phyloP scores from a whole-genome alignment of 2,888 invertebrate species.

The Acholoe squamosa region DNA sequence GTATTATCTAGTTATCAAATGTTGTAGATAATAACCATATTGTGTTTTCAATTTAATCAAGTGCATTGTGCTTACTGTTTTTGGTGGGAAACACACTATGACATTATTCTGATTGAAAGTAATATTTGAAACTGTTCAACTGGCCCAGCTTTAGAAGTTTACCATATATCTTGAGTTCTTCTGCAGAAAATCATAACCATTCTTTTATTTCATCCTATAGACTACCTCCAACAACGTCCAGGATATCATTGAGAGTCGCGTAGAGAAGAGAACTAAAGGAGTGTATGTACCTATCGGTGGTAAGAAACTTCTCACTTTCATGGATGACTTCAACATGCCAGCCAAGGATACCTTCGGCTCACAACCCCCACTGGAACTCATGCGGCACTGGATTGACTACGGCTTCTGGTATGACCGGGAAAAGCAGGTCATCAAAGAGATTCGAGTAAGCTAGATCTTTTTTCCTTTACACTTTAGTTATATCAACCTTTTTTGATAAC shows the following conservation, averaged over 20 bases:
- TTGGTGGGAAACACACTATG: too few species aligned
- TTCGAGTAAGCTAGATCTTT: constrained; percentile 86
- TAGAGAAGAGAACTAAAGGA: constrained; percentile 94
- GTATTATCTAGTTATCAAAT: too few species aligned
- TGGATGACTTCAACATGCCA: constrained; percentile 97
- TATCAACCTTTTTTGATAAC: background rate
- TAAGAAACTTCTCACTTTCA: constrained; percentile 92
- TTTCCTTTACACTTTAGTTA: background rate
- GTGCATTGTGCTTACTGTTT: too few species aligned
- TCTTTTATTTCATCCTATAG: constrained; percentile 81
- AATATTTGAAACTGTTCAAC: too few species aligned
- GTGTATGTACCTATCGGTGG: constrained; percentile 91
- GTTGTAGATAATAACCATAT: too few species aligned
- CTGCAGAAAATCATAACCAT: background rate
- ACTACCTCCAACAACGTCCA: constrained; percentile 93
- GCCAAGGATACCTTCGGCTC: constrained; percentile 94
- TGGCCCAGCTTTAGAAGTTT: too few species aligned
- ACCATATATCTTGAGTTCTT: too few species aligned
- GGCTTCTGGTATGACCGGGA: constrained; percentile 94
- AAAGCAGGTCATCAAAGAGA: constrained; percentile 90
- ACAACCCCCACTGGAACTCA: constrained; percentile 93
- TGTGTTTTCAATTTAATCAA: too few species aligned
- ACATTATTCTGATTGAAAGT: too few species aligned
- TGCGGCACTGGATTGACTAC: constrained; percentile 93
- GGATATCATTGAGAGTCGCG: constrained; percentile 92